Conservation (phyloP, 1,140 invertebrate genomes). For the Pissodes strobi region DNA sequence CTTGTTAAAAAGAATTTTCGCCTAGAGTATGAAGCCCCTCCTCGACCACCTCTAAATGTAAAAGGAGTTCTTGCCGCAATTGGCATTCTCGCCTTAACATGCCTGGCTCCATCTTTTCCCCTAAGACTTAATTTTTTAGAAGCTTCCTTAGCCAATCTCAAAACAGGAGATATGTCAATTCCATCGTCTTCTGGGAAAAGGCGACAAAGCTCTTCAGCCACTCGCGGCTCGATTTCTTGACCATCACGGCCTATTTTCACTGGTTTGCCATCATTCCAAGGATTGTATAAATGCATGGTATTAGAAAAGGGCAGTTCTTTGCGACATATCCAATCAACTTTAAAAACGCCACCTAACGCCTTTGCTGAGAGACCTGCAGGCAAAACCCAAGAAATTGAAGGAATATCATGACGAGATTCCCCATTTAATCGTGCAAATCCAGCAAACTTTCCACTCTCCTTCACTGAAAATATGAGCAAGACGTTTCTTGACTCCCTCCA, state of each 20-base stretch:
- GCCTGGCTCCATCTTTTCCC: constrained; percentile 59
- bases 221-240: constrained; percentile 94
- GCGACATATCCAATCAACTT: constrained; percentile 95
- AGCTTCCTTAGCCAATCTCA: constrained; percentile 86
- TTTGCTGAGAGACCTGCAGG: constrained; percentile 92
- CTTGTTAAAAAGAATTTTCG: constrained; percentile 60
- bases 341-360: constrained; percentile 93
- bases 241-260: constrained; percentile 98
- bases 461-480: constrained; percentile 94
- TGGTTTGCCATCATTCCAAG: constrained; percentile 98
- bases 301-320: constrained; percentile 92
- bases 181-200: constrained; percentile 92
- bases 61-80: constrained; percentile 53
- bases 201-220: constrained; percentile 92
- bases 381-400: constrained; percentile 91
- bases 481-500: constrained; percentile 92
- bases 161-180: constrained; percentile 88
- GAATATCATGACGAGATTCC: constrained; percentile 86
- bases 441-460: constrained; percentile 93
- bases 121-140: constrained; percentile 65
- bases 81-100: constrained; percentile 58
- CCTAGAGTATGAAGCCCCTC: constrained; percentile 56
- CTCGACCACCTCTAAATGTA: constrained; percentile 53
- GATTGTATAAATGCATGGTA: constrained; percentile 93
- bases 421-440: constrained; percentile 89